Evolutionary conservation across 2,888 invertebrate species (phyloP).

Genomic region (Drosophila bunnanda): DNA sequence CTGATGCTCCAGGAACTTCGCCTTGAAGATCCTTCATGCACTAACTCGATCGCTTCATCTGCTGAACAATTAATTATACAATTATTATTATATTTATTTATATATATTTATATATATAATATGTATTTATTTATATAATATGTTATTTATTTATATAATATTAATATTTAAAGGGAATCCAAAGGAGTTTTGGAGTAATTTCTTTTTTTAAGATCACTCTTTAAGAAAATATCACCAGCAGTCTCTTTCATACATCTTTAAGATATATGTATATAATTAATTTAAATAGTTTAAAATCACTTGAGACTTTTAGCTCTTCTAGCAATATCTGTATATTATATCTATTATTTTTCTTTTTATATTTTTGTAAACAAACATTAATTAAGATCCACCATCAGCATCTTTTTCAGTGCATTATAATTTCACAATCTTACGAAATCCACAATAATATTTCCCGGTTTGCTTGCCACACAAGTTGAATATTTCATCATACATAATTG

Average conservation of each 20-base stretch:
- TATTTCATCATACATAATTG: neutral
- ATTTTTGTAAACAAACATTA: neutral
- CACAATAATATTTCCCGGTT: neutral
- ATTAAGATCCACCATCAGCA: neutral
- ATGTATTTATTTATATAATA: neutral
- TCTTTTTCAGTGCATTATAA: neutral
- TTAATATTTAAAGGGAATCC: neutral
- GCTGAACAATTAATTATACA: neutral
- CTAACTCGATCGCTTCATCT: slow-evolving; percentile 5
- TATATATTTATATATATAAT: neutral
- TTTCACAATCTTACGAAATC: slow-evolving; percentile 2
- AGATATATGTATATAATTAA: neutral
- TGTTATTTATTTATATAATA: neutral
- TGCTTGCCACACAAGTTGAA: neutral
- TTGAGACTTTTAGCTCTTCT: neutral
- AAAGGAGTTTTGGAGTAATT: neutral
- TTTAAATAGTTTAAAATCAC: neutral
- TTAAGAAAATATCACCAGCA: neutral
- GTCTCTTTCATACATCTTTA: neutral
- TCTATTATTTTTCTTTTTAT: neutral
- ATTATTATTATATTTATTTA: neutral
- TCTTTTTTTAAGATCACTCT: neutral
- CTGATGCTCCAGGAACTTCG: slow-evolving; percentile 28
- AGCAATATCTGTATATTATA: neutral
- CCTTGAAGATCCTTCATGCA: slow-evolving; percentile 14